Evolutionary conservation across 2,797 vertebrate species (phyloP), one percentile per base, ranked within the genome.

Genomic region (Brachyalestes nurse): DNA sequence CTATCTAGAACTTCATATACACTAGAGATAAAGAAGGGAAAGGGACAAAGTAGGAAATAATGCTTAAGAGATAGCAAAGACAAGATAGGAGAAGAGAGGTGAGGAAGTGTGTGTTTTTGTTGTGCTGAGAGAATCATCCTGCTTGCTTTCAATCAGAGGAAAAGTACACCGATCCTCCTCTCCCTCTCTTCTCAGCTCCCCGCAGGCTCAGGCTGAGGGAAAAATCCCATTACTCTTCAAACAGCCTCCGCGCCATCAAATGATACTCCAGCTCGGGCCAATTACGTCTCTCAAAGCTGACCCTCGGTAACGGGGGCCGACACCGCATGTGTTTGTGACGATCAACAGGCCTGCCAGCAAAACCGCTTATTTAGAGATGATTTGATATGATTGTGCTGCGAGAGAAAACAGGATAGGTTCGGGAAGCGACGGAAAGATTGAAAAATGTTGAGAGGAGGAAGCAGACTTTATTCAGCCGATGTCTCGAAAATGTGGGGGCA

Each of bases 151-250:
- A 91, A 88, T 93, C 89, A 90, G 77, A 77, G 80, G 34, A 62
- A 85, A 86, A 90, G 77, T 76, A 74, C 55, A 82, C 87, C 67
- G 83, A 84, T 86, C 82, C 40, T 75, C 80, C 77, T 66, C 69
- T 75, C 66, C 81, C 82, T 61, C 78, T 76, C 82, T 78, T 84
- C 87, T 87, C 84, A 62, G 82, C 88, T 90, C 86, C 86, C 90
- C 69, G 82, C 80, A 87, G 90, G 89, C 89, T 72, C 53, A 51
- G 76, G 72, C 72, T 79, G 84, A 89, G 90, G 89, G 89, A 89
- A 92, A 92, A 93, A 93, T 91, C 90, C 87, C 88, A 94, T 93
- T 93, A 93, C 89, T 89, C 90, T 87, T 85, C 85, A 92, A 92
- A 91, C 89, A 90, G 88, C 90, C 90, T 89, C 74, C 9, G 85